Conservation (phyloP, 1,140 invertebrate genomes). For the Carcinoscorpius rotundicauda region DNA sequence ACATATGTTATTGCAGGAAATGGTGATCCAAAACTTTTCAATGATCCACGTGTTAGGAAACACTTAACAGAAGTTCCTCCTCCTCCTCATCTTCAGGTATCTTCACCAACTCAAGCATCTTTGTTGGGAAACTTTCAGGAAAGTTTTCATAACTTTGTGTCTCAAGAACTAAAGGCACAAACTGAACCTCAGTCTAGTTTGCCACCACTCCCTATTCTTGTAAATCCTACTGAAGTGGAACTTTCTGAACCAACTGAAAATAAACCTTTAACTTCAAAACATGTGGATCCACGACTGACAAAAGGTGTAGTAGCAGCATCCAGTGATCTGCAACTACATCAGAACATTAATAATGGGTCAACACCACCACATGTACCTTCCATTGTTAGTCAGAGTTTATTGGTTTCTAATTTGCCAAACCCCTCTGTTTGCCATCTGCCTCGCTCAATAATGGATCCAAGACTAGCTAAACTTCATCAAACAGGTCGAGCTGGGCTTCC, state of each 20-base stretch:
- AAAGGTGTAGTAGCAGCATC: background rate
- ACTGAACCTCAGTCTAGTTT: background rate
- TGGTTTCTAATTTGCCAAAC: background rate
- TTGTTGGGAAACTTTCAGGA: slow-evolving; percentile 10
- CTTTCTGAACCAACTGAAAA: background rate
- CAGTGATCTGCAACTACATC: background rate
- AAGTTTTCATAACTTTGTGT: background rate
- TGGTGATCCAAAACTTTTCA: slow-evolving; percentile 17
- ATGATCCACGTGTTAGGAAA: slow-evolving; percentile 24
- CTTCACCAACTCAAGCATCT: background rate
- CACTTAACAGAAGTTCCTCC: slow-evolving; percentile 7
- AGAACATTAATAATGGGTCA: background rate
- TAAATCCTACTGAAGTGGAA: background rate
- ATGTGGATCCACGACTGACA: background rate
- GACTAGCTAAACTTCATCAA: slow-evolving; percentile 15
- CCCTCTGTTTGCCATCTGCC: slow-evolving; percentile 13
- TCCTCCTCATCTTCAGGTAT: slow-evolving; percentile 6
- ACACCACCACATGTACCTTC: background rate
- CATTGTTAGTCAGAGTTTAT: background rate
- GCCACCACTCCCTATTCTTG: background rate
- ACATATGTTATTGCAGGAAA: slow-evolving; percentile 14
- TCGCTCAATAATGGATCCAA: slow-evolving; percentile 15
- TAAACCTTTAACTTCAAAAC: background rate
- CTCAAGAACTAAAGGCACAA: background rate
- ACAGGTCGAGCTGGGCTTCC: slow-evolving; percentile 2